Percentiles rank a stretch among this genome's conserved stretches.
Conservation (phyloP, 2,113 vertebrate genomes). For the Neolamprologus falcicula region DNA sequence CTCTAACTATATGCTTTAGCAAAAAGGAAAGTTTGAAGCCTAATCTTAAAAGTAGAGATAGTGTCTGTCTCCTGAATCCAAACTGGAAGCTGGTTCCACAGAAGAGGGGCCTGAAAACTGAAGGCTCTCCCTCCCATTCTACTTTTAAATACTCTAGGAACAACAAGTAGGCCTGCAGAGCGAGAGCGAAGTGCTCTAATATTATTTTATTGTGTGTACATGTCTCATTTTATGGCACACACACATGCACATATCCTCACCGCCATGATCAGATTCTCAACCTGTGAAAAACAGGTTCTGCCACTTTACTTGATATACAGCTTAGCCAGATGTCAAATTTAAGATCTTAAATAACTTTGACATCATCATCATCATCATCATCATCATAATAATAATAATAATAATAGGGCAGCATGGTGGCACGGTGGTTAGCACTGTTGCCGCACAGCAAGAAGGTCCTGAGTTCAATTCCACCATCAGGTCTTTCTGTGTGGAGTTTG, state of each 20-base stretch:
- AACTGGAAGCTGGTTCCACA: not conserved
- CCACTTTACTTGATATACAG: not conserved
- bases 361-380: fast-evolving
- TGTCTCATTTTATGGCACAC: not conserved
- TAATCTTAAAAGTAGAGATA: not conserved
- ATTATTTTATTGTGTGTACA: not conserved
- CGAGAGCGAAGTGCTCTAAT: not conserved
- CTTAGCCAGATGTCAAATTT: not conserved
- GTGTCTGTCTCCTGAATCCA: not conserved
- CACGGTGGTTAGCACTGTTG: no score
- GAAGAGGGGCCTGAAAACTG: not conserved
- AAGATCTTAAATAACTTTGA: not conserved
- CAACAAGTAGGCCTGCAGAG: not conserved
- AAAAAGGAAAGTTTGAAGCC: not conserved
- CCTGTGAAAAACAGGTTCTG: not conserved
- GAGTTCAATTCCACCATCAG: no score
- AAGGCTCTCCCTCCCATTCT: not conserved
- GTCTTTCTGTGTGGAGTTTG: no score
- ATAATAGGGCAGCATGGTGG: no score
- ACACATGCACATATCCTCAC: not conserved
- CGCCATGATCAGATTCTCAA: not conserved
- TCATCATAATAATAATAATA: no score
- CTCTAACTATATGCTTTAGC: not conserved
- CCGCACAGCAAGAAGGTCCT: no score
- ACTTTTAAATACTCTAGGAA: not conserved